These are phyloP conservation scores for Melitaea athalia DNA, from an alignment of 2,888 invertebrate species.

Conservation along the genomic window DNA sequence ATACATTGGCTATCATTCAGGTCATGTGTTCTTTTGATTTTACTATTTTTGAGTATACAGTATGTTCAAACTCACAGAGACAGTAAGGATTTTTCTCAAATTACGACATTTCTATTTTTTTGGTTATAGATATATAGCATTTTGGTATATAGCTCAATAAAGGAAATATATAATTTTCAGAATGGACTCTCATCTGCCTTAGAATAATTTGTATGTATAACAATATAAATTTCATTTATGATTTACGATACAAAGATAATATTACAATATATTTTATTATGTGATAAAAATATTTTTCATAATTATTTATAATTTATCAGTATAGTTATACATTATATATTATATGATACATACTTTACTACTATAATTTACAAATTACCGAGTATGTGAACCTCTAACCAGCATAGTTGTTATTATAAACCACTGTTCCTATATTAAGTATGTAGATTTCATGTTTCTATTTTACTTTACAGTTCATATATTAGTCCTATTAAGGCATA, in stretches of 20 bases:
- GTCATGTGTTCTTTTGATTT: slow-evolving; percentile 8
- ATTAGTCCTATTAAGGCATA: slow-evolving; percentile 57
- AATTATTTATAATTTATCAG: slow-evolving; percentile 4
- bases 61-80: neutral
- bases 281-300: slow-evolving; percentile 9
- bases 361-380: slow-evolving; percentile 67
- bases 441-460: slow-evolving; percentile 43
- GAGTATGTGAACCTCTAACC: slow-evolving; percentile 78
- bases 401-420: slow-evolving; percentile 53
- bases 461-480: slow-evolving; percentile 24
- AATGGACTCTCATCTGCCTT: slow-evolving; percentile 2
- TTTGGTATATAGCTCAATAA: slow-evolving; percentile 12
- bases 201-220: neutral
- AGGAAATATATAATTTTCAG: slow-evolving; percentile 5
- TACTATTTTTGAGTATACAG: neutral
- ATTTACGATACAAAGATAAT: neutral
- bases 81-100: neutral
- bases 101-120: neutral
- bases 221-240: neutral
- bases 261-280: slow-evolving; percentile 9
- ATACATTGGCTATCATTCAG: slow-evolving; percentile 55
- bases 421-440: slow-evolving; percentile 29
- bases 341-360: slow-evolving; percentile 17
- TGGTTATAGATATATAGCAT: neutral
- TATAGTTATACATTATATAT: slow-evolving; percentile 15